These are phyloP conservation scores for Paramisgurnus dabryanus DNA, from an alignment of 2,113 vertebrate species.

Conservation along the genomic window DNA sequence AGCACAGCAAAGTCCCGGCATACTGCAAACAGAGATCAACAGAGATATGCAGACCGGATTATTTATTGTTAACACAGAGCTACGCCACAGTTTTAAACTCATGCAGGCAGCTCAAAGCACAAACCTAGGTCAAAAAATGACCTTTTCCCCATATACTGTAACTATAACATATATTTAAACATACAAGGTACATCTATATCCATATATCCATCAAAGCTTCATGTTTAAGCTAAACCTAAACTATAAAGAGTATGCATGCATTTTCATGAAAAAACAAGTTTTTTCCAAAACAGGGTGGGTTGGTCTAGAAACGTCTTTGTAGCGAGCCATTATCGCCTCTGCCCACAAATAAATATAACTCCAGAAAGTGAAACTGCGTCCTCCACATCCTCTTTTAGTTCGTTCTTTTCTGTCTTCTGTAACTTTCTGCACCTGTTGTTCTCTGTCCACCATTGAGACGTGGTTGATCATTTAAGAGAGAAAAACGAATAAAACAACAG, in stretches of 20 bases:
- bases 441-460: neutral
- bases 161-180: no score
- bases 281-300: neutral
- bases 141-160: no score
- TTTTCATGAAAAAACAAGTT: neutral
- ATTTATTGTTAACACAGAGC: neutral
- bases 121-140: neutral
- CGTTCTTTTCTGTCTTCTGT: neutral
- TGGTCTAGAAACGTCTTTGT: neutral
- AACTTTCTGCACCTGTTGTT: neutral
- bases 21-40: constrained; percentile 70
- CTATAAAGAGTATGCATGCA: no score
- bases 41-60: neutral
- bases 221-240: neutral
- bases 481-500: no score
- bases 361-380: neutral
- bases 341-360: constrained; percentile 16
- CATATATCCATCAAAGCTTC: neutral
- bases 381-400: neutral
- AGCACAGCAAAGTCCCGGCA: constrained; percentile 92
- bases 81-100: neutral
- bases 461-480: neutral
- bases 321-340: neutral
- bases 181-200: no score
- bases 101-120: neutral